Evolutionary conservation across 1,140 invertebrate genomes (phyloP), one percentile per base, ranked within the genome.

Genomic region (Saccostrea glomerata): DNA sequence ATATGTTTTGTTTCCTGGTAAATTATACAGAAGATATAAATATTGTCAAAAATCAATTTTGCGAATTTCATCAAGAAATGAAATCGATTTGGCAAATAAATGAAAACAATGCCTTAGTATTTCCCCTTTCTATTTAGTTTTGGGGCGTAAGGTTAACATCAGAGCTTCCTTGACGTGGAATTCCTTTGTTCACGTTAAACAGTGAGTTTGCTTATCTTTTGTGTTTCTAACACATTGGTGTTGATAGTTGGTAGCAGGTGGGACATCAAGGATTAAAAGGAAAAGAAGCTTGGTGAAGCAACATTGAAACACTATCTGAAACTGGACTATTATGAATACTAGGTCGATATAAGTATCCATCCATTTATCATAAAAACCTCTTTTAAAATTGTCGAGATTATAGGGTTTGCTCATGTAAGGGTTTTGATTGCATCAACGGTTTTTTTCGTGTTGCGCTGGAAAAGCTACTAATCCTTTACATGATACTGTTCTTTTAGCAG

Each of bases 21-120:
- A 63, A 63, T 63, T 17, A 20, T 63, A 0, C 17, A 5, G 58
- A 63, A 20, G 58, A 63, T 63, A 63, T 63, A 47, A 7, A 63
- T 63, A n/a, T 63, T 63, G 58, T 63, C 58, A 63, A 63, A 63
- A 63, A 63, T 63, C 17, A 63, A 63, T 63, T 17, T 63, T 63
- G 17, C n/a, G 13, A 63, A 47, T 63, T 63, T 63, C 58, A 20
- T 63, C 58, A 63, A 63, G 58, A 63, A 63, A 63, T 63, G 58
- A 63, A 63, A 63, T 77, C 13, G 30, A 30, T 77, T 77, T 77
- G 70, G 25, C 23, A 77, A 77, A 30, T 15, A 30, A 77, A 77
- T 17, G 70, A 77, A 30, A 30, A 77, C 5, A 77, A 36, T 36
- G 70, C 25, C 12, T 5, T 5, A 30, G 25, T 36, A 30, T 77